These are phyloP conservation scores for Avahi laniger DNA, from an alignment of 2,797 vertebrate species.

Conservation along the genomic window DNA sequence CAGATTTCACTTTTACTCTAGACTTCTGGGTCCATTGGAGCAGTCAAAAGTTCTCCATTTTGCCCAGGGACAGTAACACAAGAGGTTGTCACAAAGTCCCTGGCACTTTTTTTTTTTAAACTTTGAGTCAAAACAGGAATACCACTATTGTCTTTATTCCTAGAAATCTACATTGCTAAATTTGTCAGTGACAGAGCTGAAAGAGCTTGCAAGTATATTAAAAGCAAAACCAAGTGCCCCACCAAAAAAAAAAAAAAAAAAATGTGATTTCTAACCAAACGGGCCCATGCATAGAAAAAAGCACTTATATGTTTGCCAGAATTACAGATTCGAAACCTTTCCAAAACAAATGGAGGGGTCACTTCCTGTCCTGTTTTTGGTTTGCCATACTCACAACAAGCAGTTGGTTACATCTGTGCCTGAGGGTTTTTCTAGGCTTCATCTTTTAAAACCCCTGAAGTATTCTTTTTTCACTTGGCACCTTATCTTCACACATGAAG, in stretches of 20 bases:
- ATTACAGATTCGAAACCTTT: background rate
- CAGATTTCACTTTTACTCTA: background rate
- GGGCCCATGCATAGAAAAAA: background rate
- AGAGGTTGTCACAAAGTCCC: background rate
- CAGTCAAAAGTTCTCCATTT: background rate
- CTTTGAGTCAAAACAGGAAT: background rate
- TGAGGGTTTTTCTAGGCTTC: constrained; percentile 24
- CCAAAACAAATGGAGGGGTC: background rate
- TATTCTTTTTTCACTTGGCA: constrained; percentile 54
- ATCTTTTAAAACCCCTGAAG: background rate
- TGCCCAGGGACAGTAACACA: background rate
- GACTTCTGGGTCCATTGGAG: background rate
- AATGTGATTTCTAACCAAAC: background rate
- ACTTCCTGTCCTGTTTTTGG: background rate
- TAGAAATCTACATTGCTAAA: background rate
- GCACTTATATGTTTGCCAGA: background rate
- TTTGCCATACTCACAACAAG: background rate
- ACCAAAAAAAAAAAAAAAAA: background rate
- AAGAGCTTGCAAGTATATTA: background rate
- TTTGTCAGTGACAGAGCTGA: background rate
- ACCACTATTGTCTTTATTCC: background rate
- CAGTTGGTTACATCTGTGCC: constrained; percentile 42
- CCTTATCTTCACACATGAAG: background rate
- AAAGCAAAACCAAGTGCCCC: background rate
- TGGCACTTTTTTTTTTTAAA: background rate